These are phyloP conservation scores for Drosophila kokeensis DNA, from an alignment of 2,888 invertebrate genomes.

Conservation along the genomic window DNA sequence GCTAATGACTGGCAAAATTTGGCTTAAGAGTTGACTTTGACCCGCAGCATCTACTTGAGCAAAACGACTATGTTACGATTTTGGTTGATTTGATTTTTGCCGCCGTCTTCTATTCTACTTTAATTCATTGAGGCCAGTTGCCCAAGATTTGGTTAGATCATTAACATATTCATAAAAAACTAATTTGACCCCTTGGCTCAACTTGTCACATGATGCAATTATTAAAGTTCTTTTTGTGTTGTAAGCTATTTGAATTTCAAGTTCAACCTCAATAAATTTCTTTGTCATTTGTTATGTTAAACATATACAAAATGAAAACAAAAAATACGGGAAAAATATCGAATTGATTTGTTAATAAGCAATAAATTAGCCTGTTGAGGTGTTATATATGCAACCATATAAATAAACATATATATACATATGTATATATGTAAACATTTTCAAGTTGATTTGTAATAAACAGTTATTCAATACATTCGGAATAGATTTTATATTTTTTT, in stretches of 20 bases:
- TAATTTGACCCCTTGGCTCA: not conserved
- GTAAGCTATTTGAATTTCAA: constrained; percentile 23
- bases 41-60: constrained; percentile 65
- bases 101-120: constrained; percentile 59
- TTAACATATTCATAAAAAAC: constrained; percentile 23
- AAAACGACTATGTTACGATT: constrained; percentile 33
- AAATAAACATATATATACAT: not conserved
- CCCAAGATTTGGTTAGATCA: constrained; percentile 36
- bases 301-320: not conserved
- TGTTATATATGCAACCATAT: not conserved
- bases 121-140: constrained; percentile 47
- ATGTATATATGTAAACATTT: not conserved
- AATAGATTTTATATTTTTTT: not conserved
- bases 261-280: constrained; percentile 25
- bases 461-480: constrained; percentile 19
- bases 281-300: not conserved
- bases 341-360: constrained; percentile 13
- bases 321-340: not conserved
- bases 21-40: constrained; percentile 72
- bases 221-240: constrained; percentile 15
- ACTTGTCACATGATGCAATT: constrained; percentile 11
- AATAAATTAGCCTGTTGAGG: constrained; percentile 1
- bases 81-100: constrained; percentile 17
- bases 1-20: constrained; percentile 71
- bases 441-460: constrained; percentile 7